These are phyloP conservation scores for Mizuhopecten yessoensis DNA, from an alignment of 1,140 invertebrate species.

Conservation along the genomic window DNA sequence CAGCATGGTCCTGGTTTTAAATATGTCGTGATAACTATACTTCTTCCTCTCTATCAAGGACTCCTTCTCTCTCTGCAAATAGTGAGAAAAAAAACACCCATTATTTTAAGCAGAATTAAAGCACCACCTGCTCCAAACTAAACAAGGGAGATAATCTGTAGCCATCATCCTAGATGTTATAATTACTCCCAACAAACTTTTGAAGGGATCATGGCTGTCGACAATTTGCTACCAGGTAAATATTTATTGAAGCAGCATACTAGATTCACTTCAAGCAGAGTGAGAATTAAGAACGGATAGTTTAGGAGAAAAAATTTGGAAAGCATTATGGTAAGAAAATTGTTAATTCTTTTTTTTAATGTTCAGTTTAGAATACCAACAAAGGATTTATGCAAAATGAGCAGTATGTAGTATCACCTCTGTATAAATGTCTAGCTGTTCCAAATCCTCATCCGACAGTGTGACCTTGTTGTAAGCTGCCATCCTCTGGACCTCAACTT, in stretches of 20 bases:
- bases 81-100: too few relatives aligned
- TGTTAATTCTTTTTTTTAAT: too few relatives aligned
- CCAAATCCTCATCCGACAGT: slow-evolving; percentile 66
- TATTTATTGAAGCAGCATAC: too few relatives aligned
- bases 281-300: too few relatives aligned
- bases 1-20: slow-evolving; percentile 61
- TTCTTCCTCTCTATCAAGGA: slow-evolving; percentile 61
- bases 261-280: too few relatives aligned
- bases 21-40: slow-evolving; percentile 80
- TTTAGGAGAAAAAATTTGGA: too few relatives aligned
- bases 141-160: not conserved
- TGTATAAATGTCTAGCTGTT: slow-evolving; percentile 62
- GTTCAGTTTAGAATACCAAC: too few relatives aligned
- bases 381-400: slow-evolving; percentile 30
- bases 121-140: not conserved
- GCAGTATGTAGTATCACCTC: too few relatives aligned
- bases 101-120: slow-evolving; percentile 46
- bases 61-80: slow-evolving; percentile 67
- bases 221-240: too few relatives aligned
- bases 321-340: too few relatives aligned
- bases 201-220: too few relatives aligned
- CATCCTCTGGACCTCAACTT: slow-evolving; percentile 71
- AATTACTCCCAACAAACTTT: too few relatives aligned
- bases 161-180: not conserved
- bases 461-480: slow-evolving; percentile 76